Conservation (phyloP, 1,140 invertebrate species). For the Hyposmocoma kahamanoa region DNA sequence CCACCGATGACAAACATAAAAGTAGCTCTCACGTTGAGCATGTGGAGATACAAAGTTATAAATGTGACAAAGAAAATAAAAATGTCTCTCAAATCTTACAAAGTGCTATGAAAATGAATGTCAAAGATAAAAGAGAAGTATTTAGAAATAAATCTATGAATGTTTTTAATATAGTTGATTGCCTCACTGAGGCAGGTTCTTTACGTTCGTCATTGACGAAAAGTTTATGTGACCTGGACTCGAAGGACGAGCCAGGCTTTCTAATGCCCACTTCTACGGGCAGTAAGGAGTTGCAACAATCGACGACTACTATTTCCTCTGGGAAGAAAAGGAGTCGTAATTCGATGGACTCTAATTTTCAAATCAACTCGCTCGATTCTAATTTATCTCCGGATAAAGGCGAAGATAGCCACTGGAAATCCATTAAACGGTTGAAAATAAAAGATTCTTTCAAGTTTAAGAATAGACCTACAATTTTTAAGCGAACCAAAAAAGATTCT, state of each 20-base stretch:
- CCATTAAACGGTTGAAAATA: slow-evolving; percentile 70
- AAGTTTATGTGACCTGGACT: slow-evolving; percentile 61
- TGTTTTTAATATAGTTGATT: slow-evolving; percentile 65
- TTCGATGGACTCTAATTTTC: slow-evolving; percentile 68
- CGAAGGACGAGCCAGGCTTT: slow-evolving; percentile 51
- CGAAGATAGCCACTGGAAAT: slow-evolving; percentile 68
- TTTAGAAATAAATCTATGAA: slow-evolving; percentile 70
- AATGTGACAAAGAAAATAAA: slow-evolving; percentile 56
- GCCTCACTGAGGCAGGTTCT: slow-evolving; percentile 56
- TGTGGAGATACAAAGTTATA: slow-evolving; percentile 38
- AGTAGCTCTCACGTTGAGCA: slow-evolving; percentile 24
- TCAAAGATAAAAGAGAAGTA: slow-evolving; percentile 62
- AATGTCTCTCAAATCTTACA: slow-evolving; percentile 35
- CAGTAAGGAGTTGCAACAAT: slow-evolving; percentile 55
- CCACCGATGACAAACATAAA: slow-evolving; percentile 30
- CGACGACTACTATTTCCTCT: slow-evolving; percentile 59
- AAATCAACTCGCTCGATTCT: slow-evolving; percentile 49
- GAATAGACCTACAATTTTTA: slow-evolving; percentile 64
- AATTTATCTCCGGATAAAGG: slow-evolving; percentile 58
- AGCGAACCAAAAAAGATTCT: slow-evolving; percentile 62
- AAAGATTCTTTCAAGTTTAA: slow-evolving; percentile 73
- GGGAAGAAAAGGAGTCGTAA: slow-evolving; percentile 69
- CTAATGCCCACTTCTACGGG: slow-evolving; percentile 43
- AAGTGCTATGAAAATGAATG: slow-evolving; percentile 29
- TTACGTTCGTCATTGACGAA: slow-evolving; percentile 64